Base-by-base conservation (phyloP, 2,797 vertebrate genomes). In the Anisognathus igniventris region DNA sequence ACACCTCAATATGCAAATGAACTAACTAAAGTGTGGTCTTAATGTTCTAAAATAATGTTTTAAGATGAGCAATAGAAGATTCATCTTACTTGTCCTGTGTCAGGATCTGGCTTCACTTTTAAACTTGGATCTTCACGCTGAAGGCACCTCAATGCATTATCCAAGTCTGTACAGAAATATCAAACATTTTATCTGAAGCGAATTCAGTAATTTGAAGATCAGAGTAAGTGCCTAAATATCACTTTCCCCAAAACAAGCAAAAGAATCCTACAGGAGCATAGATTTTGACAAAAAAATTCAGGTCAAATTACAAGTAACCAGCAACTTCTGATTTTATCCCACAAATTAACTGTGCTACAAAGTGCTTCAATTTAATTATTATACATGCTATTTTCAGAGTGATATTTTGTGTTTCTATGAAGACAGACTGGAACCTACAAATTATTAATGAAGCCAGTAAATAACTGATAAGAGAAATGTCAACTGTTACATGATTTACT, bases 71-170 rank as follows among this genome's bases (percentile, higher is more conserved):
- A 94, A 80, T 1, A 54, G 30, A 83, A 88, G 35, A 56, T 57
- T 78, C 8, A 53, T 80, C 91, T 89, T 98, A 99, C 99, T 98
- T 99, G 99, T 93, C 99, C 99, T 90, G 99, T 99, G 90, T 99
- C 99, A 6, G 98, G 97, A 97, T 99, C 99, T 28, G 97, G 86
- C 93, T 98, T 98, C 95, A 99, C 99, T 98, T 99, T 99, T 53
- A 99, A 98, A 93, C 99, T 99, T 88, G 99, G 99, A 97, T 99
- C 99, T 98, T 99, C 99, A 96, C 98, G 98, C 96, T 99, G 99
- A 77, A 99, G 98, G 96, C 98, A 99, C 89, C 87, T 98, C 72
- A 99, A 97, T 6, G 99, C 99, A 28, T 98, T 98, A 94, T 99
- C 99, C 77, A 99, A 98, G 95, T 99, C 99, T 99, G 92, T 17